Conservation (phyloP, 2,113 vertebrate species). For the Nerophis ophidion region DNA sequence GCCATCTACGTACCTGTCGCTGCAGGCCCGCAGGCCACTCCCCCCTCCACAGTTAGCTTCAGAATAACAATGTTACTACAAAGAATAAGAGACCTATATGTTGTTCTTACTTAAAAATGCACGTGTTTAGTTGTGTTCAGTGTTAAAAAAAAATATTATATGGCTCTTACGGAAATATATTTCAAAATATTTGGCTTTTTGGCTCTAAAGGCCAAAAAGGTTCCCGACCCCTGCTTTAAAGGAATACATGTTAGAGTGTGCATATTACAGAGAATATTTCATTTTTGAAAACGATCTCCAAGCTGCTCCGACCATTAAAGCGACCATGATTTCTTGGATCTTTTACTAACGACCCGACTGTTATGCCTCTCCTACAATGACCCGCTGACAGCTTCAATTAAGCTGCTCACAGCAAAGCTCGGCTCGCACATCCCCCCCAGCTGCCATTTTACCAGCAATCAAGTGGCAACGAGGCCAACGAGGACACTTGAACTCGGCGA, state of each 20-base stretch:
- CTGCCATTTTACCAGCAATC: constrained; percentile 37
- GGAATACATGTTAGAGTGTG: constrained; percentile 6
- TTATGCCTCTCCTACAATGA: constrained; percentile 22
- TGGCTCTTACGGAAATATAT: too few species aligned
- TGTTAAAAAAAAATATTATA: too few species aligned
- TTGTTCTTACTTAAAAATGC: too few species aligned
- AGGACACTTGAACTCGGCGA: constrained; percentile 16
- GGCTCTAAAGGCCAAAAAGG: too few species aligned
- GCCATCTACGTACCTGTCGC: too few species aligned
- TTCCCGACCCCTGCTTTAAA: too few species aligned
- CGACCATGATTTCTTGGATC: constrained; percentile 17
- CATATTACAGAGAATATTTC: constrained; percentile 17
- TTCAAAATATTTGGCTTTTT: too few species aligned
- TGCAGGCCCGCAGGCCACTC: too few species aligned
- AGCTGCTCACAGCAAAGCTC: constrained; percentile 22
- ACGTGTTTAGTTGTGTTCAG: too few species aligned
- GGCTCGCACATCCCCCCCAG: not conserved
- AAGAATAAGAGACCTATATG: too few species aligned
- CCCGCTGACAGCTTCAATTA: constrained; percentile 55
- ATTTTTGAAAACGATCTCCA: constrained; percentile 22
- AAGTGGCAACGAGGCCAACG: constrained; percentile 28
- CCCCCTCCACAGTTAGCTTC: too few species aligned
- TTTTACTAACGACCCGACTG: constrained; percentile 43
- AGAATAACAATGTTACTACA: too few species aligned
- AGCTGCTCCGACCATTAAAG: constrained; percentile 28